phyloP scores from a whole-genome alignment of 1,140 invertebrate genomes.

The Euura saliciscinereae region DNA sequence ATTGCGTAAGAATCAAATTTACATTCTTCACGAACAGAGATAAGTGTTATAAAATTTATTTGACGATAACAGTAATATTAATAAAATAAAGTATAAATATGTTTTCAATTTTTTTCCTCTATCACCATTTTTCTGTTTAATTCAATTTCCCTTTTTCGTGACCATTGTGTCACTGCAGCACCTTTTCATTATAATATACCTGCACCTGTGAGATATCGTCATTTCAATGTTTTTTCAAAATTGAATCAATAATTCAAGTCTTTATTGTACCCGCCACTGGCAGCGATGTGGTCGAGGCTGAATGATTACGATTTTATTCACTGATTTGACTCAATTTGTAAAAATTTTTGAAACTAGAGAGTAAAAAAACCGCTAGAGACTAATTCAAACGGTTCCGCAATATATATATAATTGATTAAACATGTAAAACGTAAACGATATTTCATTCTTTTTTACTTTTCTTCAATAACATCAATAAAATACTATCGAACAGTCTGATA shows the following conservation, averaged over 20 bases:
- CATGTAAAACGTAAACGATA: too few species aligned
- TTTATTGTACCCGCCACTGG: background rate
- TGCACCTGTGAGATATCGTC: background rate
- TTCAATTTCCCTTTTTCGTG: too few species aligned
- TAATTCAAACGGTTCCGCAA: background rate
- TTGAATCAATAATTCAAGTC: background rate
- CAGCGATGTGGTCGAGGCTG: background rate
- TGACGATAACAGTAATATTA: too few species aligned
- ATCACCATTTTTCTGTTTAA: too few species aligned
- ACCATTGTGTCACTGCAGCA: background rate
- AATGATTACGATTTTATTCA: background rate
- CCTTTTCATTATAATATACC: background rate
- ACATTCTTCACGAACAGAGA: too few species aligned
- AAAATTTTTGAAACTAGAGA: background rate
- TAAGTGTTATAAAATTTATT: too few species aligned
- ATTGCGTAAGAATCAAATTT: too few species aligned
- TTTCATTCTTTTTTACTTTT: too few species aligned
- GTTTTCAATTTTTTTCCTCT: too few species aligned
- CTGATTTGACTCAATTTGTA: background rate
- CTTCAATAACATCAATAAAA: background rate
- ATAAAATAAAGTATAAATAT: too few species aligned
- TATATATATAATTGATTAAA: background rate
- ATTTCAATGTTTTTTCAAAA: background rate
- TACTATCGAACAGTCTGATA: conserved; percentile 1
- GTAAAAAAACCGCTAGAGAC: background rate